These are phyloP conservation scores for Petrophora chlorosata DNA, from an alignment of 2,888 invertebrate genomes.

Conservation along the genomic window DNA sequence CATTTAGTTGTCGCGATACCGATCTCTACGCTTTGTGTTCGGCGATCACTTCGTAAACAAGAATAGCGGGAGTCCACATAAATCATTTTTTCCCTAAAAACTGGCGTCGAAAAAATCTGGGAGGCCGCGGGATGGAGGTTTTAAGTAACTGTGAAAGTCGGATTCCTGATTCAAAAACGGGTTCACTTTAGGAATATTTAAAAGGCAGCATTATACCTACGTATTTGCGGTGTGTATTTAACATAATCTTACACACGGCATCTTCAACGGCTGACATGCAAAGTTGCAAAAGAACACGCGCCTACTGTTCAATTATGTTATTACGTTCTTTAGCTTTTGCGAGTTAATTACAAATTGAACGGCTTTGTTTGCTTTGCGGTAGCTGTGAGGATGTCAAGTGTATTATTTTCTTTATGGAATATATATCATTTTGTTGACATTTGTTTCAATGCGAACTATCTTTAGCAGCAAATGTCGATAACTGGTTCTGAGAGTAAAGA, in stretches of 20 bases:
- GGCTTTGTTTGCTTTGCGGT: constrained; percentile 54
- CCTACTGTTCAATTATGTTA: constrained; percentile 53
- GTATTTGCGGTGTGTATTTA: constrained; percentile 24
- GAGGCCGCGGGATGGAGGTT: constrained; percentile 15
- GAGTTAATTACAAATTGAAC: constrained; percentile 48
- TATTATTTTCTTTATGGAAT: constrained; percentile 41
- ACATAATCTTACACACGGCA: constrained; percentile 24
- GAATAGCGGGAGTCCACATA: constrained; percentile 80
- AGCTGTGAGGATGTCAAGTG: constrained; percentile 37
- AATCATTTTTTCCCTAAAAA: constrained; percentile 60
- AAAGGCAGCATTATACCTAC: constrained; percentile 13
- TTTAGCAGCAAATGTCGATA: constrained; percentile 17
- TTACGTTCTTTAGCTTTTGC: constrained; percentile 46
- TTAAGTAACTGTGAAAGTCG: constrained; percentile 17
- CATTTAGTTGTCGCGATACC: constrained; percentile 71
- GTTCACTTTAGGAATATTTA: constrained; percentile 13
- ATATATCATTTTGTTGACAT: constrained; percentile 37
- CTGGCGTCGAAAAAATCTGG: constrained; percentile 22
- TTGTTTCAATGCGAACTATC: constrained; percentile 20
- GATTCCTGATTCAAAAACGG: constrained; percentile 10
- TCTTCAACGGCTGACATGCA: constrained; percentile 22
- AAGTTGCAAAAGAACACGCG: constrained; percentile 48
- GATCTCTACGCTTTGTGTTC: constrained; percentile 75
- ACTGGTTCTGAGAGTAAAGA: constrained; percentile 12
- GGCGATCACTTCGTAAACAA: constrained; percentile 75